Conservation (phyloP, 2,113 vertebrate genomes). For the Anoplopoma fimbria region DNA sequence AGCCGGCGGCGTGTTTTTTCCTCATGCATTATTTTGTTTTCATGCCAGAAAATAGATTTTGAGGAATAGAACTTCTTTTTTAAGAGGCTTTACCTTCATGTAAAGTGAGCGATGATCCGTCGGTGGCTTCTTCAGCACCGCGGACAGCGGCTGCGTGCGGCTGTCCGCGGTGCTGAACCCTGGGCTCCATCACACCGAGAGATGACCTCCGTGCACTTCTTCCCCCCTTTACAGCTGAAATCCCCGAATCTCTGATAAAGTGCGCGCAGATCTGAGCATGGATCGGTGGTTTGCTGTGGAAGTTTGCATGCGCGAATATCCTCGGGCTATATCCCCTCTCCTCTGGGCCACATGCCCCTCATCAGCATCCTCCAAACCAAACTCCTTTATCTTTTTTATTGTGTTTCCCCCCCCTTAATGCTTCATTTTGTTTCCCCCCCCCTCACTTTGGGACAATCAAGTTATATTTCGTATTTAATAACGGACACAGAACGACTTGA, state of each 20-base stretch:
- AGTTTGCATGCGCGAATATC: conserved; percentile 30
- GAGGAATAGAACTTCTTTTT: neutral
- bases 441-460: neutral
- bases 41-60: rapidly evolving
- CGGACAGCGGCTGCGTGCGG: conserved; percentile 34
- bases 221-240: neutral
- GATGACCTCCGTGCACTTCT: neutral
- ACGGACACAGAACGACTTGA: neutral
- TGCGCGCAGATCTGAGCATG: neutral
- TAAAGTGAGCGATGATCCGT: conserved; percentile 42
- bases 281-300: neutral
- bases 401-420: neutral
- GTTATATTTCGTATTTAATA: neutral
- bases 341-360: neutral
- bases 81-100: neutral
- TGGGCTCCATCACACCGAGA: conserved; percentile 10
- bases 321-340: conserved; percentile 15
- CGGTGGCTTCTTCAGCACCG: conserved; percentile 58
- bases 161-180: conserved; percentile 59
- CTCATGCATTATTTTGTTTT: neutral
- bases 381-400: conserved; percentile 10
- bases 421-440: neutral
- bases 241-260: neutral
- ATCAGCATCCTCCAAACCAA: neutral
- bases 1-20: neutral